Evolutionary conservation across 2,113 vertebrate genomes (phyloP), one percentile per base, ranked within the genome.

Genomic region (Pluvianellus socialis): DNA sequence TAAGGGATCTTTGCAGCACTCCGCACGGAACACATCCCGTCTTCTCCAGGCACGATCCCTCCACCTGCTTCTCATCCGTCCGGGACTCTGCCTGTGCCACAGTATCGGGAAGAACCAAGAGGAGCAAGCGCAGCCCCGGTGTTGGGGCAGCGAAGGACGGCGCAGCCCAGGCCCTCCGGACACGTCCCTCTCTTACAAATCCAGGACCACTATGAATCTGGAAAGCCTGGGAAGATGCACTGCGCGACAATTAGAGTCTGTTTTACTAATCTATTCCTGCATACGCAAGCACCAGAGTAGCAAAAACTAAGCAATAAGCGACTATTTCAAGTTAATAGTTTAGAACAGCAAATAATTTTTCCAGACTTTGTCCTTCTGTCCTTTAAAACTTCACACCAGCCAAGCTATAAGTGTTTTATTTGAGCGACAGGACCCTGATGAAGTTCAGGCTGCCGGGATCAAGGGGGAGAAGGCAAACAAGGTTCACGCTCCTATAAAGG

Each of bases 221-320:
- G 6, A 32, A 62, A 81, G 55, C 24, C 22, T 0, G 1, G 80
- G 30, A 53, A 66, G 35, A 40, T 0, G 2, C 10, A 63, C 21
- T 6, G 26, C 2, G 2, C 3, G 80, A 38, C 30, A 6, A 12
- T 2, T 28, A 62, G 33, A 47, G 65, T 15, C 88, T 1, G 0
- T 42, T 7, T 59, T 38, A 61, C 42, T 77, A 91, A 71, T 7
- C 55, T 35, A 8, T 14, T 77, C 76, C 33, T 61, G 45, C 22
- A 4, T 2, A 30, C 0, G 1, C 0, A 0, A 86, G n/a, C 66
- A 73, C 9, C 35, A 19, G 45, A 77, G 59, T 3, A 33, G 27
- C 16, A 70, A 56, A 76, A 83, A 32, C 7, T 1, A 45, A 33
- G 22, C 4, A 38, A 47, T 8, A 55, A 56, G 61, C 15, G 24